Evolutionary conservation across 2,113 vertebrate species (phyloP), one percentile per base, ranked within the genome.

Genomic region (Heterotis niloticus): DNA sequence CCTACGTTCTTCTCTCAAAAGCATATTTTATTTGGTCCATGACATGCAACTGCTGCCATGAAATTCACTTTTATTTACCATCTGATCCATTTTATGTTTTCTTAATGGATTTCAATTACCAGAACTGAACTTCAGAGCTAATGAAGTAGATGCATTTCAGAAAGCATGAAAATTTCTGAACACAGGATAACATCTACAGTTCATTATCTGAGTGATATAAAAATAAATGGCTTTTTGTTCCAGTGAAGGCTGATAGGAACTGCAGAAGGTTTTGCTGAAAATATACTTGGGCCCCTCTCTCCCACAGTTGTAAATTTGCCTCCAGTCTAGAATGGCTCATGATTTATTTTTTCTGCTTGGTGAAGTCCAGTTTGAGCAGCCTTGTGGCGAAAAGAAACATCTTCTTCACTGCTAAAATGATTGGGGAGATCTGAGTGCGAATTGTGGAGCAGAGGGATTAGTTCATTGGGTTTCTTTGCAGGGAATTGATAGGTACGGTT

Each of bases 51-150:
- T 88, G 89, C 90, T 92, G 92, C 91, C 90, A 91, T 92, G 91
- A 93, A 94, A 94, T 91, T 92, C 89, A 88, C 91, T 95, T 93
- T 93, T 95, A 92, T 96, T 96, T 94, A 92, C 88, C 93, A 93
- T 94, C 87, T 87, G 87, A 91, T 90, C 90, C 90, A 92, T 95
- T 95, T 97, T 91, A 91, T 90, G 94, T 94, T 91, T 88, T 76
- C 82, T 83, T 88, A 91, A 91, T 91, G 89, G 87, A 89, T 91
- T 96, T 96, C 94, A 95, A 92, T 94, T 93, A 91, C 91, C 90
- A 91, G 88, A 87, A 91, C 90, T 91, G 90, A 95, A 93, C 91
- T 91, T 92, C 88, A 88, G 89, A 89, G 86, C 88, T 88, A 89
- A 93, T 90, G 82, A 88, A 84, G 81, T 81, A 80, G 82, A 88